Conservation (phyloP, 2,113 vertebrate species). For the Cyanistes caeruleus region DNA sequence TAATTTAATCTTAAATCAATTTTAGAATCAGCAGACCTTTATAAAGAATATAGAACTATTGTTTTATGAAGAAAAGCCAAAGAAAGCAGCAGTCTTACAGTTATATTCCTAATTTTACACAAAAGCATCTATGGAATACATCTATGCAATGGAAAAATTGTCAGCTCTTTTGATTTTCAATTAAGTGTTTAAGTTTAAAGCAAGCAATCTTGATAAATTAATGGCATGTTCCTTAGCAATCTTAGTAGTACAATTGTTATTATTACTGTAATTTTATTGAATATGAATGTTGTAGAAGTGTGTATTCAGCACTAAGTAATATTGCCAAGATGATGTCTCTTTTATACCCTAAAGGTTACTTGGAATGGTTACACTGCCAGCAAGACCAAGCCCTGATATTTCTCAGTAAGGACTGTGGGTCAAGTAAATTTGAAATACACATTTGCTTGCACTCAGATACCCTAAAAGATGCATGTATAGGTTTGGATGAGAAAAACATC, state of each 20-base stretch:
- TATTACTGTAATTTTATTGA: constrained; percentile 38
- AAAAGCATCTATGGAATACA: background rate
- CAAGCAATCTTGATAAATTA: constrained; percentile 47
- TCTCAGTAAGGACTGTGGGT: background rate
- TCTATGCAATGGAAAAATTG: constrained; percentile 5
- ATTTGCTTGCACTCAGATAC: background rate
- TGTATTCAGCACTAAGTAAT: background rate
- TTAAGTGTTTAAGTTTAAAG: constrained; percentile 8
- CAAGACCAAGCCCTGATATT: background rate
- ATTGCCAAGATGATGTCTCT: background rate
- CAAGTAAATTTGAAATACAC: background rate
- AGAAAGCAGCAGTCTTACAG: background rate
- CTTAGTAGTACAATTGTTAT: constrained; percentile 9
- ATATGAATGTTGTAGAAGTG: background rate
- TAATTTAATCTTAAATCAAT: background rate
- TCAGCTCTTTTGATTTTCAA: constrained; percentile 32
- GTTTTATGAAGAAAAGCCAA: background rate
- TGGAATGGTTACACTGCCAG: background rate
- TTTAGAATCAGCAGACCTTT: background rate
- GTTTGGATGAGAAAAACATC: background rate
- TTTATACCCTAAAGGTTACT: background rate
- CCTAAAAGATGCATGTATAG: background rate
- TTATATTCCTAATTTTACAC: constrained; percentile 13
- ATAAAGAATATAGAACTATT: background rate
- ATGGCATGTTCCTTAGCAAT: constrained; percentile 44